Conservation (phyloP, 2,797 vertebrate genomes). For the Remorina albescens region DNA sequence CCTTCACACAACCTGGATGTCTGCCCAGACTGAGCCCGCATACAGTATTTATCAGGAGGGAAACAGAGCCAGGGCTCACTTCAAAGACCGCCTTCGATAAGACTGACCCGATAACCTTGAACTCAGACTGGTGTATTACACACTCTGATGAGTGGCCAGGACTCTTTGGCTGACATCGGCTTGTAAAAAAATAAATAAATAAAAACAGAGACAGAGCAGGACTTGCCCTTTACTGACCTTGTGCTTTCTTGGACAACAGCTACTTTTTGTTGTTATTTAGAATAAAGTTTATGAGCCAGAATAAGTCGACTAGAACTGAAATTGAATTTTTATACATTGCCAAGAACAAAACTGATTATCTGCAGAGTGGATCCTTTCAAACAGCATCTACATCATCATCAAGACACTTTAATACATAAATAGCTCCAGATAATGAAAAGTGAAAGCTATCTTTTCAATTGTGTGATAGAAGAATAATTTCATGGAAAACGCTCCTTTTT, state of each 20-base stretch:
- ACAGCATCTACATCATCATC: background rate
- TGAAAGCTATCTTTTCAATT: background rate
- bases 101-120: constrained; percentile 68
- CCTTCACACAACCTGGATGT: constrained; percentile 63
- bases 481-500: background rate
- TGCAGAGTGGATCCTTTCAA: background rate
- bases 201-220: too few relatives aligned
- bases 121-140: constrained; percentile 41
- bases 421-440: background rate
- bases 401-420: background rate
- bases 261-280: constrained; percentile 13
- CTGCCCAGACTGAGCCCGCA: constrained; percentile 69
- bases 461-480: too few relatives aligned
- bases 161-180: constrained; percentile 44
- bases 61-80: constrained; percentile 67
- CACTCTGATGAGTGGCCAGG: constrained; percentile 56
- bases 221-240: constrained; percentile 7
- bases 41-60: constrained; percentile 74
- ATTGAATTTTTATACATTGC: background rate
- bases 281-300: background rate
- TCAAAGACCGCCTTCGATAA: constrained; percentile 78
- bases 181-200: constrained; percentile 31
- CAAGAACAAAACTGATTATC: too few relatives aligned
- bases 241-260: background rate
- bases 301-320: too few relatives aligned